Evolutionary conservation across 2,797 vertebrate species (phyloP).

Genomic region (Amblyraja radiata): DNA sequence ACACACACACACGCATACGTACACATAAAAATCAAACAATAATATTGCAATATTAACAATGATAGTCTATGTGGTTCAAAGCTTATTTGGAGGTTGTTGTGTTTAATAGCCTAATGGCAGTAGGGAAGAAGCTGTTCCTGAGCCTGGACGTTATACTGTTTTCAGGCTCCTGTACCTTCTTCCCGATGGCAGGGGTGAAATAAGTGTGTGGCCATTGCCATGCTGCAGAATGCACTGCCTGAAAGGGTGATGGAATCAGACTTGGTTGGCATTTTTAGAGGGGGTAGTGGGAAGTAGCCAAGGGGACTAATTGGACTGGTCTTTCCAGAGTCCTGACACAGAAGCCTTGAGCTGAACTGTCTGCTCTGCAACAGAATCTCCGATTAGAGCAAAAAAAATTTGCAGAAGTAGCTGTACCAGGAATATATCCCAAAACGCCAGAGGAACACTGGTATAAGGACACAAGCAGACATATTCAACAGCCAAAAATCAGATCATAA

Average conservation of each 20-base stretch:
- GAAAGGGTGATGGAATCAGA: not conserved
- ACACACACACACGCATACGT: too few species aligned
- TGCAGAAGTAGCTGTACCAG: not conserved
- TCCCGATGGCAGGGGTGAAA: too few species aligned
- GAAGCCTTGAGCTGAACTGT: not conserved
- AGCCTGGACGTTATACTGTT: too few species aligned
- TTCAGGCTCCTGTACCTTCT: too few species aligned
- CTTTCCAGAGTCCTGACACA: not conserved
- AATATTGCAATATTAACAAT: too few species aligned
- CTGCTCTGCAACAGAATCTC: not conserved
- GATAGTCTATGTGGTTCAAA: too few species aligned
- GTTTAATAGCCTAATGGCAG: too few species aligned
- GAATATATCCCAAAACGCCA: not conserved
- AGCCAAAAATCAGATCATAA: constrained; percentile 1
- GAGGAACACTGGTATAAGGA: not conserved
- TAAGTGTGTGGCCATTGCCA: too few species aligned
- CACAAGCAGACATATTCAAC: not conserved
- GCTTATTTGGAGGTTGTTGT: too few species aligned
- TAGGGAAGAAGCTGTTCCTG: too few species aligned
- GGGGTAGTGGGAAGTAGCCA: not conserved
- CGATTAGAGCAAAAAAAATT: too few species aligned
- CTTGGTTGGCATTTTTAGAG: not conserved
- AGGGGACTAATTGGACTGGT: not conserved
- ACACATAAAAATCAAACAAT: too few species aligned
- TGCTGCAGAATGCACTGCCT: not conserved